A percentile compares a stretch with the other conserved stretches of the same genome.
phyloP scores from a whole-genome alignment of 2,797 vertebrate genomes.

The Chelon auratus region DNA sequence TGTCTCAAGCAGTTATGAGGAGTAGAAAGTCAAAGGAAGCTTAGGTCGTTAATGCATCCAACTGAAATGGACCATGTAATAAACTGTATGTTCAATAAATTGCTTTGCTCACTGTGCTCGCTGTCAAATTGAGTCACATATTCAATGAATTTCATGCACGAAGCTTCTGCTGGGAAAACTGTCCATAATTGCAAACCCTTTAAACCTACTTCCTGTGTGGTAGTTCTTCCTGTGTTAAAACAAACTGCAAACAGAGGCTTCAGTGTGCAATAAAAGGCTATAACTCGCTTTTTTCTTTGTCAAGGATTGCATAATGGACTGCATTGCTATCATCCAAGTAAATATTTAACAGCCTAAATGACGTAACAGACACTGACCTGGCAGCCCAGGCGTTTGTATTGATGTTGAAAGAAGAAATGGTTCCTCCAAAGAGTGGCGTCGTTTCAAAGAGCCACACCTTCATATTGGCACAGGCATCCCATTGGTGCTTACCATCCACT shows the following conservation, averaged over 20 bases:
- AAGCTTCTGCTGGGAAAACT: conserved; percentile 15
- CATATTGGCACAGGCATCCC: conserved; percentile 97
- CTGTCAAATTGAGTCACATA: conserved; percentile 23
- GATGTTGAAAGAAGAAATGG: conserved; percentile 96
- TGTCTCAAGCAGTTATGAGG: conserved; percentile 20
- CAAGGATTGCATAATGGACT: conserved; percentile 12
- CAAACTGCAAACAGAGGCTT: conserved; percentile 4
- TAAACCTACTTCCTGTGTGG: conserved; percentile 5
- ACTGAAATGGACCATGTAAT: conserved; percentile 57
- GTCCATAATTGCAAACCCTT: conserved; percentile 17
- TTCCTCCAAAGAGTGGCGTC: conserved; percentile 93
- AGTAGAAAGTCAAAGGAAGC: neutral
- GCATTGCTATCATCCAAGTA: conserved; percentile 19
- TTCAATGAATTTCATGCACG: conserved; percentile 26
- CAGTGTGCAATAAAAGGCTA: neutral
- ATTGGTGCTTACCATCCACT: conserved; percentile 81
- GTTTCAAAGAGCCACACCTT: conserved; percentile 96
- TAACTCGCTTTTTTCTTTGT: neutral
- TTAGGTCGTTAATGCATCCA: conserved; percentile 28
- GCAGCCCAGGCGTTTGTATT: conserved; percentile 97
- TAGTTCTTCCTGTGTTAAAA: conserved; percentile 2
- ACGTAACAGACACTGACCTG: conserved; percentile 84
- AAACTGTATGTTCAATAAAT: conserved; percentile 52
- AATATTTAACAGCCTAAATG: conserved; percentile 46
- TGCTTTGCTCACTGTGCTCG: conserved; percentile 40